Evolutionary conservation across 2,888 invertebrate species (phyloP), one percentile per base, ranked within the genome.

Genomic region (Litoditis marina): DNA sequence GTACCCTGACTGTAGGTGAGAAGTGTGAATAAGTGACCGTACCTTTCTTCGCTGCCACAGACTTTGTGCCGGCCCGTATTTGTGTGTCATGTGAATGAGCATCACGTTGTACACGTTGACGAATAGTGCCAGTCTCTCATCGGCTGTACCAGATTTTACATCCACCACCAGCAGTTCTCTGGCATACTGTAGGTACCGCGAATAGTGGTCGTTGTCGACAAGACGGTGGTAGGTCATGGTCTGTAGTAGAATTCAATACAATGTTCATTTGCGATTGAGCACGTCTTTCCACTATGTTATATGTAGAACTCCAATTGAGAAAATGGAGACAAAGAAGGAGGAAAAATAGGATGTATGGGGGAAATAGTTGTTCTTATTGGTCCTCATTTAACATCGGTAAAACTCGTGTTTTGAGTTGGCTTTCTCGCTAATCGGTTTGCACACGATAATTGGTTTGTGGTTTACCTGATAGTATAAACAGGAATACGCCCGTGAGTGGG

Each of bases 81-180:
- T 79, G 11, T 85, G 81, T 60, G 82, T 84, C 55, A 84, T 85
- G 79, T 86, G 86, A 56, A 86, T 83, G 16, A 86, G 84, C 60
- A 85, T 80, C 25, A 86, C 84, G 77, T 86, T 86, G 77, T 86
- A 86, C 44, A 86, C 77, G 72, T 86, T 86, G 72, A 85, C 82
- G 76, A 86, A 86, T 76, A 86, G 85, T 25, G 86, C 85, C 27
- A 86, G 67, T 60, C 83, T 83, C 70, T 74, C 68, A 42, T 70
- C 70, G 11, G 60, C 34, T 11, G 68, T 64, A 0, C 75, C 66
- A 2, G 47, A 57, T 16, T 64, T 60, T 16, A 77, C 60, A 39
- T 72, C 63, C 27, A 84, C 83, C 31, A 82, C 72, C 64, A 81
- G 83, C 54, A 85, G 74, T 61, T 85, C 83, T 54, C 74, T 72